These are phyloP conservation scores for Euproctis similis DNA, from an alignment of 2,888 invertebrate genomes.

Conservation along the genomic window DNA sequence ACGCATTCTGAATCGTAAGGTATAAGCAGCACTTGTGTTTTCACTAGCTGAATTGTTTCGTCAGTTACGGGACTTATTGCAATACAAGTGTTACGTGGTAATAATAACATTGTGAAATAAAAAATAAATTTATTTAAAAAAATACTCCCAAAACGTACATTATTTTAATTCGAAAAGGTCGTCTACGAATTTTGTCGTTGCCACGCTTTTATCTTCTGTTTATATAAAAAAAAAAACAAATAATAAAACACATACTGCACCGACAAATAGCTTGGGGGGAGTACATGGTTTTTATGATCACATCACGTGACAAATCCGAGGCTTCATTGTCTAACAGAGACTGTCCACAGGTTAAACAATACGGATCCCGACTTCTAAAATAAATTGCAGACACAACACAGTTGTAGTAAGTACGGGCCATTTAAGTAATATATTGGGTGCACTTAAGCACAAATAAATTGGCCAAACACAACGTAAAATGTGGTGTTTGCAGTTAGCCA, in stretches of 20 bases:
- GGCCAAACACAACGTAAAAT: slow-evolving; percentile 56
- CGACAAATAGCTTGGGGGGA: slow-evolving; percentile 44
- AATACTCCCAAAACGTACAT: slow-evolving; percentile 5
- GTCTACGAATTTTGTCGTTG: slow-evolving; percentile 19
- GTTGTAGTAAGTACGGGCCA: slow-evolving; percentile 65
- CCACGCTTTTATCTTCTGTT: slow-evolving; percentile 33
- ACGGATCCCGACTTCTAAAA: slow-evolving; percentile 59
- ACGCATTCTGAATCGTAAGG: too few species aligned
- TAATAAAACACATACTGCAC: slow-evolving; percentile 37
- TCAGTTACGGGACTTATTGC: too few species aligned
- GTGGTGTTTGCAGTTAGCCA: slow-evolving; percentile 39
- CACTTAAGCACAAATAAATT: slow-evolving; percentile 74
- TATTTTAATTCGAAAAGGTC: slow-evolving; percentile 22
- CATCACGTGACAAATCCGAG: slow-evolving; percentile 55
- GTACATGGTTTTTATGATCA: slow-evolving; percentile 47
- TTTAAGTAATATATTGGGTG: slow-evolving; percentile 73
- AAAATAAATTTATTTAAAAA: slow-evolving; percentile 5
- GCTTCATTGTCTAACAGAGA: slow-evolving; percentile 47
- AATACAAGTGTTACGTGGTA: too few species aligned
- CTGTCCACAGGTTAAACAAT: slow-evolving; percentile 49
- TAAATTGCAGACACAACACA: slow-evolving; percentile 68
- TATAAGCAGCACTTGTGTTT: too few species aligned
- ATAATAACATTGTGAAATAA: too few species aligned
- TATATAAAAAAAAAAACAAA: slow-evolving; percentile 41
- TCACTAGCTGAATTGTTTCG: too few species aligned